Base-by-base conservation (phyloP, 2,113 vertebrate genomes). In the Nothocercus nigrocapillus region DNA sequence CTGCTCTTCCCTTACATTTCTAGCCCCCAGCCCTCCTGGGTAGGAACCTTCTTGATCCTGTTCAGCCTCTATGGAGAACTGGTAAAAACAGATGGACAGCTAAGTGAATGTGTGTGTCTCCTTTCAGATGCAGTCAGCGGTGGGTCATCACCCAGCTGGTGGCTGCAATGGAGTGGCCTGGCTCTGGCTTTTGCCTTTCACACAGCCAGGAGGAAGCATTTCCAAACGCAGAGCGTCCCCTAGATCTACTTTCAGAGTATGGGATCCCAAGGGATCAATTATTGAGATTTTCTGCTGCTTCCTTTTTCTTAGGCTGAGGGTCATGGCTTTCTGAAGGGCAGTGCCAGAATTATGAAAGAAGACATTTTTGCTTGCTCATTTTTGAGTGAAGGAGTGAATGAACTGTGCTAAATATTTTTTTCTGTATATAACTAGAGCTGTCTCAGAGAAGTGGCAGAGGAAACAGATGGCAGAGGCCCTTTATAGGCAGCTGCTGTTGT, bases 401-500 rank as follows among this genome's bases (percentile, higher is more conserved):
- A 94, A 89, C 89, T 89, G 93, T 84, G 81, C 86, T 94, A 97
- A 96, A 96, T 94, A 93, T 95, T 96, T 92, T 96, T 92, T 93
- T 94, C 95, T 94, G 82, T 92, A 85, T 70, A 81, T 90, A 88
- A 45, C 85, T 90, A 86, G 83, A 84, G 61, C 86, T 84, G 77
- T 94, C 86, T 96, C 62, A 92, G 95, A 95, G 93, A 96, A 93
- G 77, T 89, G 88, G 58, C 81, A 78, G 82, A 91, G 88, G 92
- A 95, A 97, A 95, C 94, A 96, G 95, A 96, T 95, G 93, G 95
- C 62, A 92, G 85, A 95, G 40, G 85, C 85, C 90, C 88, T 96
- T 95, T 96, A 90, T 93, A 88, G 88, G 92, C 94, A 96, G 96
- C 92, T 97, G 96, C 88, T 92, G 88, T 92, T 96, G 90, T 96